Evolutionary conservation across 2,888 invertebrate genomes (phyloP).

Genomic region (Drosophila lacicola): DNA sequence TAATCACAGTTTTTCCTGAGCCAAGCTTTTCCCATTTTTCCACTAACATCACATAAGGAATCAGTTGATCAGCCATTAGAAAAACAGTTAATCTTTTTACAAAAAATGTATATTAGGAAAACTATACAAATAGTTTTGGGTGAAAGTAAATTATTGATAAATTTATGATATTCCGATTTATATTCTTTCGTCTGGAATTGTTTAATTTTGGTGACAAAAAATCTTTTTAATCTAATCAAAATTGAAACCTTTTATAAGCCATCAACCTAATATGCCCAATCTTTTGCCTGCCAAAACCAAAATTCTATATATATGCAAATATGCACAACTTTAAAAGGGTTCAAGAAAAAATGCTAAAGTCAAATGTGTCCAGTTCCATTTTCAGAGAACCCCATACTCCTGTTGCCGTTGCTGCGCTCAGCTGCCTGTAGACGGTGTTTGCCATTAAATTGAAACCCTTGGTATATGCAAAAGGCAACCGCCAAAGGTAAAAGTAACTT

Average conservation of each 20-base stretch:
- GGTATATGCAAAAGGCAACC: conserved; percentile 42
- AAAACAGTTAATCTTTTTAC: no score
- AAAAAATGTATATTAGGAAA: background rate
- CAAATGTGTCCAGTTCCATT: conserved; percentile 30
- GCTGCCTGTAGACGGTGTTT: conserved; percentile 39
- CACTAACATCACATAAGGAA: no score
- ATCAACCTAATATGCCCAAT: background rate
- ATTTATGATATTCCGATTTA: no score
- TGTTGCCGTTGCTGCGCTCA: conserved; percentile 30
- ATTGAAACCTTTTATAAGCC: background rate
- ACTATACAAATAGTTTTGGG: no score
- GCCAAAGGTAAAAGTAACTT: conserved; percentile 65
- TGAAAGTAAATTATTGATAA: background rate
- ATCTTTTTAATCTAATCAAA: background rate
- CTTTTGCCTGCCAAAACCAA: background rate
- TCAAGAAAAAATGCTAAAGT: conserved; percentile 13
- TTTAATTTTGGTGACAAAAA: background rate
- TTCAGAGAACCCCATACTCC: conserved; percentile 1
- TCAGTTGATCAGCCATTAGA: no score
- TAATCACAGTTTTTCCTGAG: no score
- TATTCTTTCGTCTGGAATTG: no score
- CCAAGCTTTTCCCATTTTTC: no score
- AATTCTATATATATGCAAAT: background rate
- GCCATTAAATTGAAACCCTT: conserved; percentile 65
- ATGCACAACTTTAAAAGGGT: conserved; percentile 14